phyloP scores from a whole-genome alignment of 2,797 vertebrate genomes.

The Liparis tanakae region DNA sequence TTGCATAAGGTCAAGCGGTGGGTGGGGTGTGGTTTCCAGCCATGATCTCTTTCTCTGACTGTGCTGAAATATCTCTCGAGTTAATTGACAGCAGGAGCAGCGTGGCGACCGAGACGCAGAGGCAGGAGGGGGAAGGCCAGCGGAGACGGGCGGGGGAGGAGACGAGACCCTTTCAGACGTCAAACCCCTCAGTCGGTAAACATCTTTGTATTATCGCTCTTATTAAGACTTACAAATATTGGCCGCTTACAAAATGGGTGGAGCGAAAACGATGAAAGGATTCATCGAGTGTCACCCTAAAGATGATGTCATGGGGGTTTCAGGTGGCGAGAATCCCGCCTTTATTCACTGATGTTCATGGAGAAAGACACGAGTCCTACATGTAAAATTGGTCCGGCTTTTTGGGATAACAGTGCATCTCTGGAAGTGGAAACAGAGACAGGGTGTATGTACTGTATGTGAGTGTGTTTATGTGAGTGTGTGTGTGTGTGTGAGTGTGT shows the following conservation, averaged over 20 bases:
- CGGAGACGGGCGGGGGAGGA: slow-evolving; percentile 16
- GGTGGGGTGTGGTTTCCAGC: slow-evolving; percentile 61
- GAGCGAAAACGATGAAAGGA: neutral
- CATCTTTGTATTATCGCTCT: neutral
- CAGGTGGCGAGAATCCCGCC: neutral
- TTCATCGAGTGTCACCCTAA: neutral
- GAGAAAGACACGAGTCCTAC: slow-evolving; percentile 48
- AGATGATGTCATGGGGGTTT: neutral
- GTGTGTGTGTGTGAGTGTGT: slow-evolving; percentile 55
- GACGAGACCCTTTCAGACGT: neutral
- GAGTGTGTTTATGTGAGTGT: slow-evolving; percentile 57
- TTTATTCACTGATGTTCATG: slow-evolving; percentile 20
- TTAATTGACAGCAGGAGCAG: slow-evolving; percentile 51
- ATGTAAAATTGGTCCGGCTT: slow-evolving; percentile 55
- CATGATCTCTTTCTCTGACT: slow-evolving; percentile 47
- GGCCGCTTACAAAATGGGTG: neutral
- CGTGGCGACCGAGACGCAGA: slow-evolving; percentile 3
- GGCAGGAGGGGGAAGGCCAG: neutral
- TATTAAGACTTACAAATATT: too few species aligned
- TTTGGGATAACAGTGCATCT: slow-evolving; percentile 56
- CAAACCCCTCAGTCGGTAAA: slow-evolving; percentile 1
- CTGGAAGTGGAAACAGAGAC: slow-evolving; percentile 71
- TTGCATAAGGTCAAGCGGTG: slow-evolving; percentile 72
- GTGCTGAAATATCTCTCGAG: slow-evolving; percentile 39
- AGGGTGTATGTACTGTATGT: slow-evolving; percentile 61